These are phyloP conservation scores for Caenorhabditis latens DNA, from an alignment of 1,140 invertebrate genomes.

Conservation along the genomic window DNA sequence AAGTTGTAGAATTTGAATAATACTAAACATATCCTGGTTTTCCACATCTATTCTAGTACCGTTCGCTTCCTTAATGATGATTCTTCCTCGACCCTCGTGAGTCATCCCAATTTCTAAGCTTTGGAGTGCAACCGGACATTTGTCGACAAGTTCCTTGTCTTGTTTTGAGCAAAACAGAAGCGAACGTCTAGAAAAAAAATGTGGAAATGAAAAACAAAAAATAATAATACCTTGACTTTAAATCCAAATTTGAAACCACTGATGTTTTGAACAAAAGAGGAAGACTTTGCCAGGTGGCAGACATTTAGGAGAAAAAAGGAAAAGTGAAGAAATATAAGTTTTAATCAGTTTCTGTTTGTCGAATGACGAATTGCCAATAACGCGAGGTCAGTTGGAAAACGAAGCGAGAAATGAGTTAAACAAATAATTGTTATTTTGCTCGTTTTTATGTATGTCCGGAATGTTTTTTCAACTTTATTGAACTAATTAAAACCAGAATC, in stretches of 20 bases:
- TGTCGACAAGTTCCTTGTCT: neutral
- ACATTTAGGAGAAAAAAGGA: too few species aligned
- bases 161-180: neutral
- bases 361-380: too few species aligned
- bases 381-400: too few species aligned
- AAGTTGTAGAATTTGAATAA: too few species aligned
- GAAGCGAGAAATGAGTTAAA: neutral
- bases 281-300: too few species aligned
- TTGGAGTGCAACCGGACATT: neutral
- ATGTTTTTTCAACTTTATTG: neutral
- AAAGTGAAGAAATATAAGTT: too few species aligned
- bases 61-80: too few species aligned
- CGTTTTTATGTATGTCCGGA: neutral
- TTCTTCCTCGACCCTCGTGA: neutral
- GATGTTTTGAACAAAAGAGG: neutral
- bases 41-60: neutral
- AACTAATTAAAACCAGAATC: conserved; percentile 33
- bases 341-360: too few species aligned
- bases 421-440: neutral
- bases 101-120: neutral
- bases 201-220: neutral
- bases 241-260: neutral
- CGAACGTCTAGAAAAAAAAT: neutral
- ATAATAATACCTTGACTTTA: neutral
- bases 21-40: neutral